Evolutionary conservation across 2,113 vertebrate species (phyloP).

Genomic region (Chloroceryle aenea): DNA sequence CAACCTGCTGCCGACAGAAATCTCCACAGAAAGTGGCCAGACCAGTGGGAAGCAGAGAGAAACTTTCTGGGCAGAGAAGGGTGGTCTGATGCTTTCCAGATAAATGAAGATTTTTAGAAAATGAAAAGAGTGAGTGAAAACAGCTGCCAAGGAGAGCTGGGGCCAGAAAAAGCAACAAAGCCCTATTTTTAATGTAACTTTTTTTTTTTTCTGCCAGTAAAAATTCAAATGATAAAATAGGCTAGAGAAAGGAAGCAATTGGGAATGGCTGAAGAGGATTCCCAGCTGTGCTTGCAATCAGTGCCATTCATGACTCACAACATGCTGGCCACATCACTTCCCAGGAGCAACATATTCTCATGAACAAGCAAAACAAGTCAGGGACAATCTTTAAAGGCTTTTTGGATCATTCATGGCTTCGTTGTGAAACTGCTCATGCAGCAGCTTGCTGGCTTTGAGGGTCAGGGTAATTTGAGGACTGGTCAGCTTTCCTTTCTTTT

Average conservation of each 20-base stretch:
- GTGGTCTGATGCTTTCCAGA: not conserved
- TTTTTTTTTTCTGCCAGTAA: constrained; percentile 47
- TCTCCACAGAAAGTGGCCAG: not conserved
- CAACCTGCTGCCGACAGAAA: not conserved
- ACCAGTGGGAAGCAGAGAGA: not conserved
- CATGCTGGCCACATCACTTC: constrained; percentile 70
- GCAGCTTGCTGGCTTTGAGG: not conserved
- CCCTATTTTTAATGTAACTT: constrained; percentile 66
- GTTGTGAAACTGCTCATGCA: constrained; percentile 5
- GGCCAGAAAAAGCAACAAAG: constrained; percentile 71
- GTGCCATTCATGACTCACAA: constrained; percentile 73
- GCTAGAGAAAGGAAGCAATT: constrained; percentile 73
- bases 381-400: constrained; percentile 49
- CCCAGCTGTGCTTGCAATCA: constrained; percentile 74
- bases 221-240: constrained; percentile 65
- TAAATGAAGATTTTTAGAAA: not conserved
- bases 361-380: constrained; percentile 66
- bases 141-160: constrained; percentile 56
- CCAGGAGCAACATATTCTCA: constrained; percentile 69
- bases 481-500: constrained; percentile 31
- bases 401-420: constrained; percentile 16
- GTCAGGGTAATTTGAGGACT: not conserved
- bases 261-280: constrained; percentile 74
- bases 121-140: constrained; percentile 3
- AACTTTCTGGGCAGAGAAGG: not conserved